phyloP scores from a whole-genome alignment of 2,888 invertebrate genomes.

The Macrostomum cliftonense region DNA sequence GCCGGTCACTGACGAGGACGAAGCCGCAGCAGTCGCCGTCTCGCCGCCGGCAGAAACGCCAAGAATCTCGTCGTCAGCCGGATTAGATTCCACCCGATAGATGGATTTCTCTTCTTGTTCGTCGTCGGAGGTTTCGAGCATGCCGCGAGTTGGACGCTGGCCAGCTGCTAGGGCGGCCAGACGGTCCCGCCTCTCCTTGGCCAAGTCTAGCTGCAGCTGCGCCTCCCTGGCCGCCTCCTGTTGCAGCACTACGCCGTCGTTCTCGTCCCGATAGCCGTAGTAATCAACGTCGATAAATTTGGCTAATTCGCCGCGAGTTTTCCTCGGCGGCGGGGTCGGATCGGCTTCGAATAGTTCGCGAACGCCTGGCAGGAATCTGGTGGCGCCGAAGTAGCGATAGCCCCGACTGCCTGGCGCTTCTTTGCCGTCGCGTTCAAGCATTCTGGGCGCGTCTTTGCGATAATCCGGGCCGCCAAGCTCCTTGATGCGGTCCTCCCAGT shows the following conservation, averaged over 20 bases:
- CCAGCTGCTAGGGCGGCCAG: conserved; percentile 43
- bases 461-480: conserved; percentile 78
- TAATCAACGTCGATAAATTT: conserved; percentile 94
- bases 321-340: conserved; percentile 63
- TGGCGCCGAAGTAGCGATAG: conserved; percentile 84
- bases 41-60: too few species aligned
- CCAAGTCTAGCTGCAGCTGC: neutral
- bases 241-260: conserved; percentile 79
- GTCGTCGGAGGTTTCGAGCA: conserved; percentile 19
- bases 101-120: conserved; percentile 1
- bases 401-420: conserved; percentile 94
- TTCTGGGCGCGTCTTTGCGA: conserved; percentile 49
- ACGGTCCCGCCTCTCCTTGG: conserved; percentile 36
- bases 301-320: conserved; percentile 87
- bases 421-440: conserved; percentile 43
- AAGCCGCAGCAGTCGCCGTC: neutral
- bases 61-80: too few species aligned
- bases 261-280: conserved; percentile 94
- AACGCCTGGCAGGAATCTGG: conserved; percentile 90
- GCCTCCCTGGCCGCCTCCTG: conserved; percentile 51
- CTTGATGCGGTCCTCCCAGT: conserved; percentile 92
- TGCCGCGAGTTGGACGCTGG: conserved; percentile 23
- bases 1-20: conserved; percentile 4
- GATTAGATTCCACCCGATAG: too few species aligned
- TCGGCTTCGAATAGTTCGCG: conserved; percentile 81